Evolutionary conservation across 2,113 vertebrate species (phyloP), one percentile per base, ranked within the genome.

Genomic region (Peromyscus leucopus): DNA sequence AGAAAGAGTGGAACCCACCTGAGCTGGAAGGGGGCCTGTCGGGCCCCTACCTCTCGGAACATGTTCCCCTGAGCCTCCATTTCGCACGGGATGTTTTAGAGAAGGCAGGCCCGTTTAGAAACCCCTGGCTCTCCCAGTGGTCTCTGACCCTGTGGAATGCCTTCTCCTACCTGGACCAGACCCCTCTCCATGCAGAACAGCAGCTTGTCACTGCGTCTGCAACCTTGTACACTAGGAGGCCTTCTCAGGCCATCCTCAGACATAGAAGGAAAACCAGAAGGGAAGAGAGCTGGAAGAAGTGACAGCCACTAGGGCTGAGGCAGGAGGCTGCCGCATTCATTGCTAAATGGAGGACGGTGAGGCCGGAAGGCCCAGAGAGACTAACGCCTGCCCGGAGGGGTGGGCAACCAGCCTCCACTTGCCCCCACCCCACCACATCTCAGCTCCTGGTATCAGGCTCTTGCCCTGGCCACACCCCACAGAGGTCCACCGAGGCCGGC

Each of bases 141-240:
- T 51, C 85, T 24, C 4, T 67, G n/a, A 7, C 59, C 82, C 84
- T 1, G 21, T 15, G 0, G 0, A 10, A 17, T 13, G 31, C 22
- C 67, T 85, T 33, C 48, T 65, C 51, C 86, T 19, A 15, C 57
- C 36, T 59, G 12, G 4, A 0, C 0, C 17, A 9, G 4, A 0
- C 0, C 22, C 36, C 1, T 9, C 55, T 84, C 76, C 0, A 0
- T 11, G 24, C 65, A 63, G 57, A 19, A 19, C 5, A 42, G 15
- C 1, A 13, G 57, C 36, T 3, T 0, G 28, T 71, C 59, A 11
- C n/a, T 39, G 36, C 33, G n/a, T 22, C 31, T 67, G 33, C 65
- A 57, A 0, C 71, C 8, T 5, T 72, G 74, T 51, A 46, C 46
- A 10, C 55, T 26, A 24, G 39, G 63, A 75, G 36, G 3, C n/a